Base-by-base conservation (phyloP, 2,797 vertebrate genomes). In the Lithobates sylvaticus region DNA sequence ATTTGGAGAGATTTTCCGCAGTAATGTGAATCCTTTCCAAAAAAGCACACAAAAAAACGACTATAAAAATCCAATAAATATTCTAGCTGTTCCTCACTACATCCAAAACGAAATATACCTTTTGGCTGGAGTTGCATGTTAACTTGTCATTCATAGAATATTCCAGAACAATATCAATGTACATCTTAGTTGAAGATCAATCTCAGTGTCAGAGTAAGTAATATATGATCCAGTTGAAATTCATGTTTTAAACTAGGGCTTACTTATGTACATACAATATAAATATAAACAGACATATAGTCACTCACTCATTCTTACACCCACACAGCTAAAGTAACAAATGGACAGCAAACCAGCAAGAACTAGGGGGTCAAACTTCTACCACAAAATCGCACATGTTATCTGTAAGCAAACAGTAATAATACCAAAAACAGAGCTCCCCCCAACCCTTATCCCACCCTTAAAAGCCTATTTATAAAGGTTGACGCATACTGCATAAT, bases 251-350 rank as follows among this genome's bases (percentile, higher is more conserved):
- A 32, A 77, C 10, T 26, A 21, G 50, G 29, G 34, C 3, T 70
- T 71, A 39, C 72, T 44, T 54, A 79, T 67, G 65, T 61, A 70
- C 78, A 76, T 23, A 61, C 81, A 78, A 44, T 70, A 65, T 34
- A 54, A 36, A 76, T 10, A 61, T 54, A 81, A 27, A 74, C n/a
- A 73, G 12, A 74, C 50, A 81, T 74, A 36, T 69, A 58, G 79
- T 58, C 68, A 34, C 6, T 58, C 68, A 34, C 6, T 34, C 68
- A 78, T 23, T 27, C 86, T 84, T 68, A 27, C 80, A 75, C 88
- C 76, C 91, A 18, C 87, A 81, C 72, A 82, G 23, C 68, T 39
- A 26, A 80, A 77, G 83, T 72, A 79, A 81, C 65, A 81, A 83
- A 67, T 32, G 21, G 9, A 32, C 54, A 76, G 29, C 70, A 87